Evolutionary conservation across 1,140 invertebrate genomes (phyloP), one percentile per base, ranked within the genome.

Genomic region (Dendroctonus ponderosae): DNA sequence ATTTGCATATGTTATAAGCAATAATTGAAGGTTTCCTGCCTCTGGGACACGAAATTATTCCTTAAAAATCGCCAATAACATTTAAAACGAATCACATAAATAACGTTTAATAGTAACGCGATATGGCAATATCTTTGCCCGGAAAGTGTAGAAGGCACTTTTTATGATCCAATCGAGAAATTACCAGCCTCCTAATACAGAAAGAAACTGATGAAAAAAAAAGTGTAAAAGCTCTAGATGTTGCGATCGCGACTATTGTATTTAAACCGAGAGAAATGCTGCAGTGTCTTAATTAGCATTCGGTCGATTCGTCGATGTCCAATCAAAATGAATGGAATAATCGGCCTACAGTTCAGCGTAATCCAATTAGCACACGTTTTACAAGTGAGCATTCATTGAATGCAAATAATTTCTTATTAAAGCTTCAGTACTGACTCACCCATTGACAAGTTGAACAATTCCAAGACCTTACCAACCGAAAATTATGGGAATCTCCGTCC

Each of bases 1-100:
- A 72, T 72, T 72, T 72, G 71, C 71, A 72, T 72, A 72, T 71
- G 71, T 72, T 65, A 57, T 49, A 53, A 39, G 54, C 38, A 26
- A 40, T 66, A 66, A 66, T 66, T 66, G 63, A 64, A 48, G 62
- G 62, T 52, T 66, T 52, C 49, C 38, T 66, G 46, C 41, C 63
- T 54, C 39, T 11, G 12, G 14, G 52, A 64, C 62, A 15, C 48
- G 42, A 62, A 46, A 53, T 52, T 52, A 62, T 62, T 62, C 44
- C 37, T 4, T n/a, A 44, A 64, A 62, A 57, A 64, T 15, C 52
- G 38, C 38, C 49, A 59, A 58, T 66, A 11, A 59, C 37, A 53
- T 64, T 66, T 66, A 58, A 66, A 39, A 56, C 42, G 56, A 66
- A 51, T 66, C 63, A 37, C 63, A 66, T 66, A 66, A 66, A 66